Percentiles rank a stretch among this genome's conserved stretches.
phyloP scores from a whole-genome alignment of 2,888 invertebrate genomes.

The Resseliella maxima region DNA sequence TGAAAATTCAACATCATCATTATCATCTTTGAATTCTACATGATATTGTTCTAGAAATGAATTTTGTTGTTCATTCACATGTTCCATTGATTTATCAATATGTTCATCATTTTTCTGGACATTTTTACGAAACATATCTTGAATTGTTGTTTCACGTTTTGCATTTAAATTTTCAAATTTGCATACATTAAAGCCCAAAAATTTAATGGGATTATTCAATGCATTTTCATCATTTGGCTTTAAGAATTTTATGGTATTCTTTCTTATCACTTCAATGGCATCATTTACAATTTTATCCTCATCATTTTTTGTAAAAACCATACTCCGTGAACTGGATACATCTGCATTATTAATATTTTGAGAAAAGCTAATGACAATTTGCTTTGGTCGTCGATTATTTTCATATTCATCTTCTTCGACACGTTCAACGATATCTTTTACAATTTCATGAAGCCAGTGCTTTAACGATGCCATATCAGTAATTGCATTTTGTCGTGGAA shows the following conservation, averaged over 20 bases:
- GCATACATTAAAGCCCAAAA: slow-evolving; percentile 81
- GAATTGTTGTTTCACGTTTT: slow-evolving; percentile 70
- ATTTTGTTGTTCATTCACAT: slow-evolving; percentile 57
- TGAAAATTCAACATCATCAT: slow-evolving; percentile 30
- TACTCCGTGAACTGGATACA: slow-evolving; percentile 75
- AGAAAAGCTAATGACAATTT: slow-evolving; percentile 79
- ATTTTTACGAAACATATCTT: slow-evolving; percentile 70
- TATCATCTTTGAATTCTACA: slow-evolving; percentile 55
- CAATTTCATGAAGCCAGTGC: slow-evolving; percentile 85
- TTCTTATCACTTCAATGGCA: slow-evolving; percentile 76
- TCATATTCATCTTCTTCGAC: slow-evolving; percentile 82
- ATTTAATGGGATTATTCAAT: slow-evolving; percentile 72
- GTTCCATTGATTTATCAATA: neutral
- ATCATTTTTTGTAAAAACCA: slow-evolving; percentile 73
- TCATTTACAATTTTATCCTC: slow-evolving; percentile 75
- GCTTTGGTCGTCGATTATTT: slow-evolving; percentile 83
- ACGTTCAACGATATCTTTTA: slow-evolving; percentile 85
- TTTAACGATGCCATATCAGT: slow-evolving; percentile 74
- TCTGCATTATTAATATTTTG: slow-evolving; percentile 71
- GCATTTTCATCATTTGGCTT: slow-evolving; percentile 62
- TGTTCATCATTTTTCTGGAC: neutral
- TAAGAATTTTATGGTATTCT: slow-evolving; percentile 68
- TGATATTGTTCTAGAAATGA: neutral
- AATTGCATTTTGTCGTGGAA: slow-evolving; percentile 83
- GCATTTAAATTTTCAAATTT: slow-evolving; percentile 76